A percentile compares a stretch with the other conserved stretches of the same genome.
Conservation (phyloP, 1,140 invertebrate species). For the Diabrotica undecimpunctata region DNA sequence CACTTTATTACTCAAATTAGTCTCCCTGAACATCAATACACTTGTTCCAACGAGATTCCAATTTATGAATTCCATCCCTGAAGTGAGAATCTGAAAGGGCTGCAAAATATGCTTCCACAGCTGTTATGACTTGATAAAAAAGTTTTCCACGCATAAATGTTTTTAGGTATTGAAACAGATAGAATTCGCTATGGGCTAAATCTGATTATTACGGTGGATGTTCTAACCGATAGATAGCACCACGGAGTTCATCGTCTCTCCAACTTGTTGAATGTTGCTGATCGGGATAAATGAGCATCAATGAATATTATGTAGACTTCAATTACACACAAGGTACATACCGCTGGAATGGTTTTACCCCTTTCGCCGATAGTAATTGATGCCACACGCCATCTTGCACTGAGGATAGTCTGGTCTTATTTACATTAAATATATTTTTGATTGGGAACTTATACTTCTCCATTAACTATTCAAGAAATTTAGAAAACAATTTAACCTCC, state of each 20-base stretch:
- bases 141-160: too few species aligned
- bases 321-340: constrained; percentile 39
- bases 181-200: too few species aligned
- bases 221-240: constrained; percentile 37
- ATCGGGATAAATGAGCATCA: constrained; percentile 45
- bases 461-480: constrained; percentile 41
- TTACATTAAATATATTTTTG: constrained; percentile 47
- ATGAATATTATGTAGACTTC: constrained; percentile 44
- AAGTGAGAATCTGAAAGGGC: too few species aligned
- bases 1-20: too few species aligned
- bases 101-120: too few species aligned
- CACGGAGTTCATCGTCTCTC: constrained; percentile 42
- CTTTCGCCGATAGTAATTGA: constrained; percentile 14
- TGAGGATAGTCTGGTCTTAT: constrained; percentile 49
- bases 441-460: constrained; percentile 43
- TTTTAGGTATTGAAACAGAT: too few species aligned
- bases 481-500: constrained; percentile 32
- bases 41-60: too few species aligned
- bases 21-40: too few species aligned
- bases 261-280: constrained; percentile 12
- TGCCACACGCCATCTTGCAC: constrained; percentile 50
- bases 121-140: too few species aligned
- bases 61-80: too few species aligned
- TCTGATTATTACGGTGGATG: too few species aligned
- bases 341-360: constrained; percentile 11